Evolutionary conservation across 2,888 invertebrate genomes (phyloP).

Genomic region (Pachymerium ferrugineum): DNA sequence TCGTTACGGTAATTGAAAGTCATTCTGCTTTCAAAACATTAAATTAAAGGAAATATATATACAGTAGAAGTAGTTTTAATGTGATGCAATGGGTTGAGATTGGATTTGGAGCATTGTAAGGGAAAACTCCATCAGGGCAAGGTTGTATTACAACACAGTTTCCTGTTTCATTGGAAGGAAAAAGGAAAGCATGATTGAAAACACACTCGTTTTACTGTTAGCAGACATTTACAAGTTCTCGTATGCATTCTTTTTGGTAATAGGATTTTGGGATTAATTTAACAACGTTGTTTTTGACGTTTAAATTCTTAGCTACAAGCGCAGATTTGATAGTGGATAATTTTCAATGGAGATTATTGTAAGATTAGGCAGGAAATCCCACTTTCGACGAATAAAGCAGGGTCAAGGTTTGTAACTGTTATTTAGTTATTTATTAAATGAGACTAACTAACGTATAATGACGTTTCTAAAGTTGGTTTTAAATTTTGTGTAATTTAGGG

Average conservation of each 20-base stretch:
- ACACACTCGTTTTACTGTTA: background rate
- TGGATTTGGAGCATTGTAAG: background rate
- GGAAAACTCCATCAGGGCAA: background rate
- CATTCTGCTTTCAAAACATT: background rate
- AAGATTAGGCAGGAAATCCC: background rate
- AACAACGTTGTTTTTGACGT: no score
- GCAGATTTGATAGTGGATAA: no score
- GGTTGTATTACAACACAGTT: constrained; percentile 18
- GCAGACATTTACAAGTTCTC: background rate
- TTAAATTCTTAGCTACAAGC: no score
- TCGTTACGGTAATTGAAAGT: no score
- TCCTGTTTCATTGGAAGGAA: background rate
- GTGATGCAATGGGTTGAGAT: background rate
- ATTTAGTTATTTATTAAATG: no score
- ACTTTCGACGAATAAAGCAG: background rate
- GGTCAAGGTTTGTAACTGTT: background rate
- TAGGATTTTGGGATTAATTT: background rate
- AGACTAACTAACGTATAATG: no score
- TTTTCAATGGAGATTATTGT: constrained; percentile 6
- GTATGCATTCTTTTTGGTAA: background rate
- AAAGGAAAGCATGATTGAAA: background rate
- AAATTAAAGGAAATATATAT: background rate
- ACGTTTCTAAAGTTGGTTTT: no score
- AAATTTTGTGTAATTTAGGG: no score
- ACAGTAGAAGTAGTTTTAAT: background rate